A percentile compares a stretch with the other conserved stretches of the same genome.
These are phyloP conservation scores for Sepiola atlantica DNA, from an alignment of 2,888 invertebrate genomes.

Conservation along the genomic window DNA sequence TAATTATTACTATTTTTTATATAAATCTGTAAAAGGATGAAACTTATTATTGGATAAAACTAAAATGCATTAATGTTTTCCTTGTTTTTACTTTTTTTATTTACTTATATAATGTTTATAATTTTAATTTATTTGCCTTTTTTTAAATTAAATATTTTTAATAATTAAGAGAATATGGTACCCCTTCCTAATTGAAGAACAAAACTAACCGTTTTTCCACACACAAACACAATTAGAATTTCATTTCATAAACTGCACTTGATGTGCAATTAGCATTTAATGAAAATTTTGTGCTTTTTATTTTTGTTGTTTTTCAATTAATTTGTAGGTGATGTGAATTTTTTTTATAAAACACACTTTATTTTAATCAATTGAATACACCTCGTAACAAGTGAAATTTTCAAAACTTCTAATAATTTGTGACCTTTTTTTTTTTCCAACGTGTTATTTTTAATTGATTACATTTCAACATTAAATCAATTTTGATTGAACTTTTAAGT, in stretches of 20 bases:
- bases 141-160: no score
- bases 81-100: no score
- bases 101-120: no score
- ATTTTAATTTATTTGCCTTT: no score
- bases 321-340: neutral
- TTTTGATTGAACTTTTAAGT: neutral
- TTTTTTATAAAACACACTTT: neutral
- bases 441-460: neutral
- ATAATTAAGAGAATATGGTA: no score
- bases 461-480: neutral
- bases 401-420: neutral
- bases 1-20: no score
- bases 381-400: neutral
- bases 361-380: neutral
- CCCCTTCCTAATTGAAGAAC: no score
- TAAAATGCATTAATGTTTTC: no score
- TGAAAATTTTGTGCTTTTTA: neutral
- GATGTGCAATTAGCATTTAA: neutral
- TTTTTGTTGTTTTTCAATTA: neutral
- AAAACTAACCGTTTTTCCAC: neutral
- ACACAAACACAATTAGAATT: neutral
- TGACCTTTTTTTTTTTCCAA: neutral
- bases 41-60: no score
- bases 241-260: neutral
- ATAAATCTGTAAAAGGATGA: no score